Base-by-base conservation (phyloP, 2,888 invertebrate species). In the Vannuccia rotundouncinata region DNA sequence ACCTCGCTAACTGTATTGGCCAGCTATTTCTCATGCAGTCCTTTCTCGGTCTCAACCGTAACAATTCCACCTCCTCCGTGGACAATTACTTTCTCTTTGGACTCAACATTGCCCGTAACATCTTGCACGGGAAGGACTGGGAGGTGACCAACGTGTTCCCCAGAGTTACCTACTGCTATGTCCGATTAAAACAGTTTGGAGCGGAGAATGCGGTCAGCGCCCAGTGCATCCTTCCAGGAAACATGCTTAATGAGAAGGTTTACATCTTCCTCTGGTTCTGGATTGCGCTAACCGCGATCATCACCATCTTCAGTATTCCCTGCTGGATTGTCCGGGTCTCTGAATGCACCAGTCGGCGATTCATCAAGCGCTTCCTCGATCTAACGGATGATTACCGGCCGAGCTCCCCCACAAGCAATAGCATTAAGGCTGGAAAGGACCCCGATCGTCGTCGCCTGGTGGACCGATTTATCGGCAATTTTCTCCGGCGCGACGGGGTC, bases 171-270 rank as follows among this genome's bases (percentile, higher is more conserved):
- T 80, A 80, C 25, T 80, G 80, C 27, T 73, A 22, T 10, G 79
- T 31, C 1, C 27, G 29, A 22, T 29, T 78, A 27, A n/a, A 17
- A 27, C 78, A 78, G 5, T 27, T 60, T 27, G 78, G 78, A 1
- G 1, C 1, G 0, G 45, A 31, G 10, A 80, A 80, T 31, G 45
- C 17, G 0, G 76, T 77, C 17, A 31, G 28, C 2, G 80, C 80
- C 31, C 80, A 80, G 31, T 80, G 80, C 78, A 27, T 77, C 25
- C n/a, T 80, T 5, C 80, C 80, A 17, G 76, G 77, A 5, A 80
- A 79, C 27, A 80, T 80, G 80, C 77, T 80, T n/a, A 78, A 80
- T 30, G 80, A 80, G 28, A 80, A 77, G 29, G 29, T 80, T n/a
- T 80, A 80, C 59, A 77, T 80, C 17, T 80, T 80, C 29, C 80